Base-by-base conservation (phyloP, 1,140 invertebrate genomes). In the Pseudomyrmex cubaensis region DNA sequence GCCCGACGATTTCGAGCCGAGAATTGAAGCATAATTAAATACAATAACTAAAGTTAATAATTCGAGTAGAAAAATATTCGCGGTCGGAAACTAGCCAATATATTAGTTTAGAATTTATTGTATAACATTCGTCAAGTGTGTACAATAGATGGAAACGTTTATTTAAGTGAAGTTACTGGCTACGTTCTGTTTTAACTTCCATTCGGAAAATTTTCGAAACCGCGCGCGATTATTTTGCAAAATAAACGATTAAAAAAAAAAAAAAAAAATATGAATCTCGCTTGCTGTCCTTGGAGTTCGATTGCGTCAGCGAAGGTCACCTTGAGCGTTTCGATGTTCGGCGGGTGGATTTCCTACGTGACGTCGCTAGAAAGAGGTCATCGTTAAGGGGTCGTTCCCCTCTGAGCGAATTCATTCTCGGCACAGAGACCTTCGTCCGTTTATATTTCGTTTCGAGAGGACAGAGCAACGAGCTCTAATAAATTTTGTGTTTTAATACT, bases 251-350 rank as follows among this genome's bases (percentile, higher is more conserved):
- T 10, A 0, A 52, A 10, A 54, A 20, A 22, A 20, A 74, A 4
- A 17, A 64, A 1, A 4, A 44, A 67, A 12, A 56, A 7, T 5
- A 7, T 5, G 5, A 78, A 78, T 56, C 7, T 69, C 69, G 48
- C 67, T 10, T 63, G 2, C 2, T 20, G 1, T 3, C 0, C 2
- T 52, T 22, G n/a, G 2, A 20, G 2, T 15, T 1, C 1, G 46
- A 62, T 61, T 77, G 15, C 9, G 50, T 84, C 25, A 84, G 56
- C n/a, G 50, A 74, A 78, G 62, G 73, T 87, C 80, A 87, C 50
- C 73, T 87, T 87, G 80, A 77, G 25, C 54, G 66, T 56, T 87
- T 57, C 48, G 13, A 13, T 10, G 2, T 50, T 35, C 35, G 22
- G 9, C 20, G 73, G 17, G 54, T 84, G 48, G 8, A 78, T 74